Conservation (phyloP, 2,113 vertebrate species). For the Telmatochromis sp. region DNA sequence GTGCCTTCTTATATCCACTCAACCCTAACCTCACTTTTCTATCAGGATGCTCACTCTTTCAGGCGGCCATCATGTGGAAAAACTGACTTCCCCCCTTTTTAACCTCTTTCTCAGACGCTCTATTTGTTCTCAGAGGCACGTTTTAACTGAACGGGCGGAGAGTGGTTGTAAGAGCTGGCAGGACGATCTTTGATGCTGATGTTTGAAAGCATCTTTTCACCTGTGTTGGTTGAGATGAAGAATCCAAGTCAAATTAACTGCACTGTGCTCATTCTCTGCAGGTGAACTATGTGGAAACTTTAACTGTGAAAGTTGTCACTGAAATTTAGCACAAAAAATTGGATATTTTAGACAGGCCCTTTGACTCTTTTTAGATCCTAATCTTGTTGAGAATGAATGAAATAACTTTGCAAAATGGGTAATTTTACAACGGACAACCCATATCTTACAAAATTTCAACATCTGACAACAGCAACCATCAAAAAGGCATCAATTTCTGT, state of each 20-base stretch:
- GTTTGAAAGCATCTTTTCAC: not conserved
- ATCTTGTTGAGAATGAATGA: not conserved
- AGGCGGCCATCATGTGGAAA: not conserved
- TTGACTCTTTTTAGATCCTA: not conserved
- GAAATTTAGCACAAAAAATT: too few species aligned
- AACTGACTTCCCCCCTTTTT: not conserved
- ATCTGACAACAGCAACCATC: not conserved
- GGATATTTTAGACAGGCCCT: too few species aligned
- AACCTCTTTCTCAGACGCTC: not conserved
- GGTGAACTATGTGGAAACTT: not conserved
- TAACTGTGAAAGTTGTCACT: not conserved
- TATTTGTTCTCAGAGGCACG: not conserved
- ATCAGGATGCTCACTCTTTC: not conserved
- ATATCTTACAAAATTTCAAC: not conserved
- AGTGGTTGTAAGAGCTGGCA: not conserved
- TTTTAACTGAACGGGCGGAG: accelerated
- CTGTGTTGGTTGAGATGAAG: not conserved
- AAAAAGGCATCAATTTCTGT: not conserved
- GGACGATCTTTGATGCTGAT: not conserved
- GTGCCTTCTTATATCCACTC: not conserved
- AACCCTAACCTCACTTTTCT: not conserved
- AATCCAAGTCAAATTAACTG: not conserved
- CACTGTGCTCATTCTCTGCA: not conserved
- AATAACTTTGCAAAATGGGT: not conserved
- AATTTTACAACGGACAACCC: not conserved